Evolutionary conservation across 2,888 invertebrate genomes (phyloP), one percentile per base, ranked within the genome.

Genomic region (Heliconius erato): DNA sequence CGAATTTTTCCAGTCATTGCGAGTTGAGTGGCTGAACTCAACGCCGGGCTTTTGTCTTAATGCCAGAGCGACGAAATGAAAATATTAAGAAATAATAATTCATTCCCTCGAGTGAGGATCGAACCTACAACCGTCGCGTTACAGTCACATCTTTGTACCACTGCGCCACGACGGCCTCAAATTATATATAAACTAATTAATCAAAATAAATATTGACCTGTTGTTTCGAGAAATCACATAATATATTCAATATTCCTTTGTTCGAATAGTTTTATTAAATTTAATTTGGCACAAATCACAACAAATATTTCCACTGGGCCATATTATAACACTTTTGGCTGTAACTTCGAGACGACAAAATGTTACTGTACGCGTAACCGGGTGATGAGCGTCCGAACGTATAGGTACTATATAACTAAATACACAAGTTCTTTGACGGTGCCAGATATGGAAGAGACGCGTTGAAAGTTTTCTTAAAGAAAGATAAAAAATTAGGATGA

Each of bases 311-410:
- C 69, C 82, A 81, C 79, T 69, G 16, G 12, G 6, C n/a, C 63
- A 78, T 71, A 81, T 35, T 72, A 40, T 44, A 63, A 77, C 69
- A 65, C 32, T 74, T 82, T 71, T 80, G 79, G 74, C 78, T 77
- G 76, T 80, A 81, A 77, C 79, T 79, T 69, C 74, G 67, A 80
- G 79, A 79, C 65, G 77, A 79, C 79, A 69, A 79, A 77, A 83
- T 76, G 83, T 84, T 79, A 82, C 77, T 84, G 77, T 67, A 84
- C 84, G 82, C 65, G 83, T 84, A 84, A 83, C 77, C 82, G 81
- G 78, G 79, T 84, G 84, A 85, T 83, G 83, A 80, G 79, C 82
- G 83, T 82, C 74, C 84, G 74, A 82, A 74, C 82, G 67, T 81
- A 78, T 80, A 83, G 79, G 72, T 80, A 81, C 77, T 74, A 19